phyloP scores from a whole-genome alignment of 2,888 invertebrate genomes.

The Brachyptera risi region DNA sequence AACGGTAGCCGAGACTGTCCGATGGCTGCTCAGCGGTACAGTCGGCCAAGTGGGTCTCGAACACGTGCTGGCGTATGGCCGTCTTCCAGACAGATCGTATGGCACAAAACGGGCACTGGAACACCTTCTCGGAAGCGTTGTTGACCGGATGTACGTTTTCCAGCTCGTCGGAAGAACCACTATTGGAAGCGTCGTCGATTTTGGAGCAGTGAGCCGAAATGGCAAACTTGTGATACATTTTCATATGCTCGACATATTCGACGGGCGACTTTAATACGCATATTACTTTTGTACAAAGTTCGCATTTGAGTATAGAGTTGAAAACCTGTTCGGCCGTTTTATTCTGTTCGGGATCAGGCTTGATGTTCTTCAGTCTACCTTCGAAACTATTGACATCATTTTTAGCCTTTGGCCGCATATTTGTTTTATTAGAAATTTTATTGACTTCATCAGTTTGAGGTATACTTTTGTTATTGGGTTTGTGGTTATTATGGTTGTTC shows the following conservation, averaged over 20 bases:
- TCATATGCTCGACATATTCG: conserved; percentile 1
- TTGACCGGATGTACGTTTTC: neutral
- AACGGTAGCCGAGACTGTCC: conserved; percentile 51
- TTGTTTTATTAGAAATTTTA: too few species aligned
- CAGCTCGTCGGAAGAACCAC: neutral
- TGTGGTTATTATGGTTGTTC: neutral
- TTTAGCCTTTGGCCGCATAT: neutral
- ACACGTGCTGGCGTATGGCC: conserved; percentile 43
- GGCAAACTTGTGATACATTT: neutral
- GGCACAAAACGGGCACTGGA: conserved; percentile 32
- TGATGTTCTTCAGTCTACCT: neutral
- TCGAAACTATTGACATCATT: neutral
- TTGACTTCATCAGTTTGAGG: too few species aligned
- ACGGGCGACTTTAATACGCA: neutral
- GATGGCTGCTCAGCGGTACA: conserved; percentile 42
- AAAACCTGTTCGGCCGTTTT: neutral
- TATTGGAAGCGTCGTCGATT: neutral
- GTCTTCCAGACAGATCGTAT: conserved; percentile 41
- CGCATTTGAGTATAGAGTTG: neutral
- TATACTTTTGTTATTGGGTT: too few species aligned
- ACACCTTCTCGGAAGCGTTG: neutral
- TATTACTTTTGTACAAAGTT: conserved; percentile 1
- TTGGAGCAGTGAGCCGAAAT: conserved; percentile 5
- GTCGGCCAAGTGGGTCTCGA: conserved; percentile 24
- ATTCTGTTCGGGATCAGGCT: neutral